Conservation (phyloP, 2,113 vertebrate species). For the Sardina pilchardus region DNA sequence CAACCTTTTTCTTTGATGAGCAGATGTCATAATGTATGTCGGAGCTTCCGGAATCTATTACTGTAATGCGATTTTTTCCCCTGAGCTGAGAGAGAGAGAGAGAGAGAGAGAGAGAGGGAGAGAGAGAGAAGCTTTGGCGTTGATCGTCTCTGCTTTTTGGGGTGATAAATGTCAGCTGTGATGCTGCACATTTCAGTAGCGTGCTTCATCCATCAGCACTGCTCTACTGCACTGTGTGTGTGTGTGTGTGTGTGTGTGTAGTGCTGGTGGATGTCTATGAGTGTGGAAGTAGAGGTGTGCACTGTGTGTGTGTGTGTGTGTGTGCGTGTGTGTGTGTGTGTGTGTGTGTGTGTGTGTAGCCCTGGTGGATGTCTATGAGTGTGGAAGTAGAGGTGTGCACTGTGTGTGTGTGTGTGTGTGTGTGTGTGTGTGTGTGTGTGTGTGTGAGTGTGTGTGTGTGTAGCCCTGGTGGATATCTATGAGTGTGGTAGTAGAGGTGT, state of each 20-base stretch:
- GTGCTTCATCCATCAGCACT: not conserved
- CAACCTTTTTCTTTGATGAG: conserved; percentile 27
- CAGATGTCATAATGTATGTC: conserved; percentile 18
- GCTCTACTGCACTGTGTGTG: too few species aligned
- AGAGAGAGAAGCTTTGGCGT: not conserved
- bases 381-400: too few species aligned
- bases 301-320: too few species aligned
- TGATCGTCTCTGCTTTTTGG: not conserved
- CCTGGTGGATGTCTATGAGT: too few species aligned
- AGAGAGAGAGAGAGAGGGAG: not conserved
- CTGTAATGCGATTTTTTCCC: not conserved
- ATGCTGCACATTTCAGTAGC: not conserved
- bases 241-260: too few species aligned
- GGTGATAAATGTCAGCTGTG: not conserved
- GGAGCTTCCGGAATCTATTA: conserved; percentile 7
- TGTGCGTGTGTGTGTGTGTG: too few species aligned
- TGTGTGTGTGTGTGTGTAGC: too few species aligned
- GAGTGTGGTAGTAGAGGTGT: too few species aligned
- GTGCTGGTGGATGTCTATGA: not conserved
- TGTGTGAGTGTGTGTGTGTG: too few species aligned
- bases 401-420: too few species aligned
- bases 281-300: not conserved
- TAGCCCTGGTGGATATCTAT: too few species aligned
- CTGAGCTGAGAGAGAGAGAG: not conserved
- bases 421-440: too few species aligned